phyloP scores from a whole-genome alignment of 2,113 vertebrate species.

The Hyaena hyaena region DNA sequence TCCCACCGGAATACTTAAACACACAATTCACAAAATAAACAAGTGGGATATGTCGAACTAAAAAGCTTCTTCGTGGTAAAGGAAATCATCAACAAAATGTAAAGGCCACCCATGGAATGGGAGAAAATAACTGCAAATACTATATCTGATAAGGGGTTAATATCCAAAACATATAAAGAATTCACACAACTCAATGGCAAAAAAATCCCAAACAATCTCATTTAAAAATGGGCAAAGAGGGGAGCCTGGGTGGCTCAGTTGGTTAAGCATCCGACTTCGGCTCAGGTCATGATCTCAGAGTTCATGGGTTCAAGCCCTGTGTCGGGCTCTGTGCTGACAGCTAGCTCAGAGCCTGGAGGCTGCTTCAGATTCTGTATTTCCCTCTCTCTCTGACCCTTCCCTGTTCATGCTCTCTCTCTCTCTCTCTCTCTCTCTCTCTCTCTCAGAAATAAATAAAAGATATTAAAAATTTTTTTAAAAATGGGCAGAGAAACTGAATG shows the following conservation, averaged over 20 bases:
- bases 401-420: no score
- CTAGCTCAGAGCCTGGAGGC: no score
- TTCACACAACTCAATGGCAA: neutral
- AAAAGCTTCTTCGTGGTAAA: neutral
- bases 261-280: no score
- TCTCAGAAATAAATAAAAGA: no score
- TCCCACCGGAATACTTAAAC: neutral
- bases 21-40: neutral
- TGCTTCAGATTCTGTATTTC: no score
- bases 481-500: neutral
- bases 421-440: no score
- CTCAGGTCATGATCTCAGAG: no score
- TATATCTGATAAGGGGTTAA: neutral
- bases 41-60: neutral
- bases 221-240: neutral
- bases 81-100: neutral
- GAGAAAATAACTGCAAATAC: neutral
- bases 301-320: no score
- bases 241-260: no score
- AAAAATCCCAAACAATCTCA: neutral
- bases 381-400: no score
- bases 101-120: neutral
- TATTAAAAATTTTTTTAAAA: neutral
- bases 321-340: no score
- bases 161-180: neutral